Evolutionary conservation across 2,888 invertebrate genomes (phyloP), one percentile per base, ranked within the genome.

Genomic region (Tetragonula carbonaria): DNA sequence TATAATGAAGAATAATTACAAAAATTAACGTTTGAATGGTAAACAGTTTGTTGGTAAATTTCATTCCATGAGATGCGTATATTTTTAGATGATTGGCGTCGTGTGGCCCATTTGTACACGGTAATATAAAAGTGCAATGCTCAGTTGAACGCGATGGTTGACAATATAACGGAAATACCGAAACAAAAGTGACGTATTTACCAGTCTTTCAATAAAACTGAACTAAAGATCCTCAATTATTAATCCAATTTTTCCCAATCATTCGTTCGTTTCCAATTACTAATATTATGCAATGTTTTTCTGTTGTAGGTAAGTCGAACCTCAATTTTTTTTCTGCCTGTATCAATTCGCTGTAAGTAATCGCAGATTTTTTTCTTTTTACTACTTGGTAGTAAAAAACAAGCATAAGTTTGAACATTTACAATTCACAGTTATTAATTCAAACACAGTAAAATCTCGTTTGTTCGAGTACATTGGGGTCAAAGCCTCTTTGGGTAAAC

Each of bases 261-360:
- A 18, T 67, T 51, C 18, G 2, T 16, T 28, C 45, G 13, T 14
- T 28, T 11, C 0, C 28, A 11, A 38, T 14, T 59, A 53, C 23
- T 79, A 86, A 87, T 23, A 8, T 38, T 23, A 38, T 5, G 4
- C 23, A 63, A 53, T 57, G 11, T 75, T 82, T 86, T 79, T 90
- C 66, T 87, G 75, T 90, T 91, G 45, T 80, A 90, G 88, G 87
- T 87, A 89, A 90, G 82, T 89, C 38, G 8, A 78, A 21, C 2
- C 16, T 33, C 63, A 6, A 23, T 38, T 23, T 23, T 16, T 16
- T 23, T 16, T 16, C 18, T 18, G 14, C 23, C 13, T 6, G 45
- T 53, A 18, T 13, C 13, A 0, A 4, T 50, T 3, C 63, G 23
- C n/a, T 11, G 65, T 66, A 88, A 88, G 78, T 85, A 70, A 74